Percentiles rank a stretch among this genome's conserved stretches.
Conservation (phyloP, 2,113 vertebrate genomes). For the Callionymus lyra region DNA sequence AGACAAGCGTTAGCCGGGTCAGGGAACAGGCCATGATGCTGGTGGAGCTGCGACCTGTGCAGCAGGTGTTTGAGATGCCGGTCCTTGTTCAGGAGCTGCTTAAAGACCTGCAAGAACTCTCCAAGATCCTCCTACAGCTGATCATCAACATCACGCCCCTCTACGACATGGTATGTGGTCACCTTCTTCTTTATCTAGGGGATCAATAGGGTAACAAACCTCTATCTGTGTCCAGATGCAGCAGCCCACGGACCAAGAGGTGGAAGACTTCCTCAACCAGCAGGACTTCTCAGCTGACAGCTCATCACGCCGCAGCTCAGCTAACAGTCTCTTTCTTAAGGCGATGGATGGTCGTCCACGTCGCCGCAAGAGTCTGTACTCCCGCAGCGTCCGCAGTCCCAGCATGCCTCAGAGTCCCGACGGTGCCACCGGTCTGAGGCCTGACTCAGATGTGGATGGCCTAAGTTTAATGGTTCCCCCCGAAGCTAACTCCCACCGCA, state of each 20-base stretch:
- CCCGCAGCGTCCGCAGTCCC: slow-evolving; percentile 3
- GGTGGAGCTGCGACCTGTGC: slow-evolving; percentile 26
- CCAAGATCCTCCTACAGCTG: slow-evolving; percentile 55
- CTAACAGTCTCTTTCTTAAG: slow-evolving; percentile 55
- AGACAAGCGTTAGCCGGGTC: slow-evolving; percentile 13
- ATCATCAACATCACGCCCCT: slow-evolving; percentile 61
- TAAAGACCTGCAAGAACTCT: slow-evolving; percentile 43
- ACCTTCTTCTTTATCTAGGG: background rate
- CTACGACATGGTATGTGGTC: slow-evolving; percentile 48
- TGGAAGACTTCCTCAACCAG: slow-evolving; percentile 53
- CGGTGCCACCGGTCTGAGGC: slow-evolving; percentile 23
- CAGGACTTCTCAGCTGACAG: slow-evolving; percentile 28
- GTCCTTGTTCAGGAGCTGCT: slow-evolving; percentile 31
- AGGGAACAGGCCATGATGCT: slow-evolving; percentile 10
- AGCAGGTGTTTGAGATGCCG: slow-evolving; percentile 37
- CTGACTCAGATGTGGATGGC: slow-evolving; percentile 11
- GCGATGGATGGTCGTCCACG: slow-evolving; percentile 56
- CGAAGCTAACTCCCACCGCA: slow-evolving; percentile 13
- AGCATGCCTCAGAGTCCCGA: slow-evolving; percentile 8
- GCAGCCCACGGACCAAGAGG: slow-evolving; percentile 42
- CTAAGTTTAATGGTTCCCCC: background rate
- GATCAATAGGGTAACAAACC: background rate
- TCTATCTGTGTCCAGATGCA: slow-evolving; percentile 34
- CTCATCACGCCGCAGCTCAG: slow-evolving; percentile 31
- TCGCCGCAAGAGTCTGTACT: slow-evolving; percentile 45